phyloP scores from a whole-genome alignment of 1,140 invertebrate species.

The Anastrepha ludens region DNA sequence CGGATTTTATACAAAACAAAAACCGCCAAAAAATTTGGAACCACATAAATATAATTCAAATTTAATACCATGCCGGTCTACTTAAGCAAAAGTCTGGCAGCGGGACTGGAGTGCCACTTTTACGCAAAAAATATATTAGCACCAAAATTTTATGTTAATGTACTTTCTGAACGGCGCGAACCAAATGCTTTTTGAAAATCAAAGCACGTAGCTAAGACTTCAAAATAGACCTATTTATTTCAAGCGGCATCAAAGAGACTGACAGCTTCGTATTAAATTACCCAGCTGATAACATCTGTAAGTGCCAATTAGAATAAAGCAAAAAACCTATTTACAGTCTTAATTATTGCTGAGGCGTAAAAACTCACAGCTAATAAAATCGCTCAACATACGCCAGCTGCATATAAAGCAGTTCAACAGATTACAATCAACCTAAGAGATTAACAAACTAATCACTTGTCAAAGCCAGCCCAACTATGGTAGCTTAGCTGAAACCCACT shows the following conservation, averaged over 20 bases:
- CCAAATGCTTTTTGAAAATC: neutral
- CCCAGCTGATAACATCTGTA: conserved; percentile 13
- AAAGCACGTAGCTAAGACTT: neutral
- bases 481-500: too few species aligned
- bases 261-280: conserved; percentile 30
- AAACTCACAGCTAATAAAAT: conserved; percentile 13
- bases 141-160: too few species aligned
- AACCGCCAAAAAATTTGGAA: too few species aligned
- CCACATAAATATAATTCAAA: too few species aligned
- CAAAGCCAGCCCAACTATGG: neutral
- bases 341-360: conserved; percentile 5
- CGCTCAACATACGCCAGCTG: neutral
- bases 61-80: too few species aligned
- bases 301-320: conserved; percentile 33
- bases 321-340: neutral
- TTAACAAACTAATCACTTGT: conserved; percentile 36
- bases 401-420: conserved; percentile 21
- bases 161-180: too few species aligned
- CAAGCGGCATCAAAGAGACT: neutral
- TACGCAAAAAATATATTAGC: too few species aligned
- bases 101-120: too few species aligned
- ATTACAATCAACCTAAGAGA: conserved; percentile 11
- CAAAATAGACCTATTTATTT: neutral
- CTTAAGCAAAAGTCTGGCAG: too few species aligned
- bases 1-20: too few species aligned